Evolutionary conservation across 2,113 vertebrate genomes (phyloP), one percentile per base, ranked within the genome.

Genomic region (Tylochromis polylepis): DNA sequence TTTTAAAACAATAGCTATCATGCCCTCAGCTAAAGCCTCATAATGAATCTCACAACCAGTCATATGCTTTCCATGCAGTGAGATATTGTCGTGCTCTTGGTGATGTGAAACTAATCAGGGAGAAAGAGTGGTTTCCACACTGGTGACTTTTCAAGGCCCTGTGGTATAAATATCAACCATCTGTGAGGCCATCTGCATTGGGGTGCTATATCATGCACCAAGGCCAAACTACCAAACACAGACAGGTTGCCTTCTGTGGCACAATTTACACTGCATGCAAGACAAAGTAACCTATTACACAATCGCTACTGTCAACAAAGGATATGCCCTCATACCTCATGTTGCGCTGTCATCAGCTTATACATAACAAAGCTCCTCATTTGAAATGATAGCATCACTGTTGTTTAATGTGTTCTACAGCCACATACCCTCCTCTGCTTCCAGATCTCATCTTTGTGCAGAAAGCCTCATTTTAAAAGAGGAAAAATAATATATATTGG

Each of bases 181-280:
- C 96, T 96, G 96, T 87, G 95, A 95, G 91, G 89, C 96, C 96
- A 96, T 96, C 96, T 96, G 96, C 95, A 96, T 95, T 90, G 89
- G 87, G 92, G 90, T 93, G 95, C 95, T 95, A 90, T 75, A 94
- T 95, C 95, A 95, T 90, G 83, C 93, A 89, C 89, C 92, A 94
- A 95, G 93, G 95, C 95, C 95, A 95, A 94, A 89, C 85, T 93
- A 95, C 95, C 94, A 93, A 92, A 93, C 90, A 49, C 79, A 91
- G 92, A 89, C 93, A 93, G 91, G 90, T 93, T 91, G 83, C 84
- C 86, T 94, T 93, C 87, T 83, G 22, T 88, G 92, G 84, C 83
- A 84, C 85, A 65, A 87, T 91, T 88, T 22, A 79, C 59, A 78
- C 81, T 31, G 83, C 84, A 72, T 43, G 84, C 20, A 53, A 86